These are phyloP conservation scores for Orius insidiosus DNA, from an alignment of 1,140 invertebrate species.

Conservation along the genomic window DNA sequence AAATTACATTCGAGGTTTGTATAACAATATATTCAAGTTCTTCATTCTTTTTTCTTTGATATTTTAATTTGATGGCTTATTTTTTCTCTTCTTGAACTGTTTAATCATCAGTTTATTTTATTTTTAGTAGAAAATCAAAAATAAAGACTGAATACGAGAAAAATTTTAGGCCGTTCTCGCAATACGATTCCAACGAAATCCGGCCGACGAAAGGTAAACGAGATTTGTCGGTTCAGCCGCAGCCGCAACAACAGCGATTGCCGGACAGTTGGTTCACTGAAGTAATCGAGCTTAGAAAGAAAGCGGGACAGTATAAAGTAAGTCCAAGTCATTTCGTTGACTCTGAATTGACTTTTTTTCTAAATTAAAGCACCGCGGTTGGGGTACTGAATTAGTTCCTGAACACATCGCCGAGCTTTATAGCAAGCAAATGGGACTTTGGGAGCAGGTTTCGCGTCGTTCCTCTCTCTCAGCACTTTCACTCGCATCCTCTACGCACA, in stretches of 20 bases:
- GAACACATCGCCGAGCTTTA: conserved; percentile 58
- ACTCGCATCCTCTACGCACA: conserved; percentile 63
- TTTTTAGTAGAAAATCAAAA: no score
- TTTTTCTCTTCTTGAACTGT: not conserved
- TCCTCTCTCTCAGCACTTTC: conserved; percentile 74
- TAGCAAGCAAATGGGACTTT: conserved; percentile 64
- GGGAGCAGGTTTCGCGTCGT: conserved; percentile 74
- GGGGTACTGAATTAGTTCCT: conserved; percentile 68
- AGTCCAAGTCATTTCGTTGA: conserved; percentile 18
- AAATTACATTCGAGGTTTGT: conserved; percentile 15
- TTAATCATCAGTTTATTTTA: conserved; percentile 20
- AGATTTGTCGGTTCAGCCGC: no score
- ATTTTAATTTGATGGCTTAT: not conserved
- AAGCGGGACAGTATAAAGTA: conserved; percentile 84
- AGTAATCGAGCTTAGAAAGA: conserved; percentile 72
- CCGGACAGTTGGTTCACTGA: conserved; percentile 56
- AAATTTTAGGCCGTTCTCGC: conserved; percentile 57
- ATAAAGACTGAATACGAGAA: conserved; percentile 54
- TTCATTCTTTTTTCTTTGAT: not conserved
- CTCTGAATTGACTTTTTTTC: conserved; percentile 7
- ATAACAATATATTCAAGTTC: conserved; percentile 19
- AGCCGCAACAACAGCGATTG: not conserved
- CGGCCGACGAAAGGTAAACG: no score
- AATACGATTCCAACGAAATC: conserved; percentile 47
- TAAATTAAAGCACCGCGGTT: conserved; percentile 58